Evolutionary conservation across 2,888 invertebrate genomes (phyloP).

Genomic region (Erpobdella octoculata): DNA sequence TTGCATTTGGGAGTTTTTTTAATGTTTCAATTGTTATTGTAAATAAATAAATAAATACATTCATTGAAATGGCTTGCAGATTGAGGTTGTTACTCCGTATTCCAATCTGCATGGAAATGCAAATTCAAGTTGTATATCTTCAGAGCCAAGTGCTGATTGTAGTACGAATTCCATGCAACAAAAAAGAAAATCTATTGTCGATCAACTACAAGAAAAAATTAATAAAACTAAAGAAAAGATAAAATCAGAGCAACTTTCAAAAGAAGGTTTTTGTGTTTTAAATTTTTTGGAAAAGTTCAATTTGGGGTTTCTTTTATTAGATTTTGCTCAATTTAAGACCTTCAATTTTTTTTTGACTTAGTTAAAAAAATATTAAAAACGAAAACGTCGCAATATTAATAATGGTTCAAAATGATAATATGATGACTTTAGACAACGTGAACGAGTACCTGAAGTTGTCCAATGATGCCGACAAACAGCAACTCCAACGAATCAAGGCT

Average conservation of each 20-base stretch:
- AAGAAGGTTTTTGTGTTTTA: slow-evolving; percentile 25
- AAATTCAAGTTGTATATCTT: not conserved
- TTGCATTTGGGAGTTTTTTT: not conserved
- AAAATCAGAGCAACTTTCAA: slow-evolving; percentile 26
- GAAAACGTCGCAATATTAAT: too few relatives aligned
- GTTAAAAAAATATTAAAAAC: too few relatives aligned
- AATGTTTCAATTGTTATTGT: not conserved
- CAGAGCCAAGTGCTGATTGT: not conserved
- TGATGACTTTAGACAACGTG: slow-evolving; percentile 73
- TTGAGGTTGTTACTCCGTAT: slow-evolving; percentile 13
- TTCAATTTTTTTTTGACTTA: too few relatives aligned
- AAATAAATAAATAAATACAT: too few relatives aligned
- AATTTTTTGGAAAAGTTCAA: not conserved
- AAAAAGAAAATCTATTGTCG: slow-evolving; percentile 15
- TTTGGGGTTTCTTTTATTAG: not conserved
- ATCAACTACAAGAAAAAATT: slow-evolving; percentile 68
- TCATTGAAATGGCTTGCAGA: too few relatives aligned
- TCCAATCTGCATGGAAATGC: not conserved
- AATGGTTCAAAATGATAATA: too few relatives aligned
- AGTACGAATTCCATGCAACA: slow-evolving; percentile 2
- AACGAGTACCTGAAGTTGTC: slow-evolving; percentile 82
- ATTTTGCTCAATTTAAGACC: not conserved
- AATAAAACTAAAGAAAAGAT: slow-evolving; percentile 61
- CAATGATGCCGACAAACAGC: slow-evolving; percentile 73
- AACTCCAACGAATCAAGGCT: slow-evolving; percentile 80